These are phyloP conservation scores for Argynnis bischoffii DNA, from an alignment of 2,888 invertebrate species.

Conservation along the genomic window DNA sequence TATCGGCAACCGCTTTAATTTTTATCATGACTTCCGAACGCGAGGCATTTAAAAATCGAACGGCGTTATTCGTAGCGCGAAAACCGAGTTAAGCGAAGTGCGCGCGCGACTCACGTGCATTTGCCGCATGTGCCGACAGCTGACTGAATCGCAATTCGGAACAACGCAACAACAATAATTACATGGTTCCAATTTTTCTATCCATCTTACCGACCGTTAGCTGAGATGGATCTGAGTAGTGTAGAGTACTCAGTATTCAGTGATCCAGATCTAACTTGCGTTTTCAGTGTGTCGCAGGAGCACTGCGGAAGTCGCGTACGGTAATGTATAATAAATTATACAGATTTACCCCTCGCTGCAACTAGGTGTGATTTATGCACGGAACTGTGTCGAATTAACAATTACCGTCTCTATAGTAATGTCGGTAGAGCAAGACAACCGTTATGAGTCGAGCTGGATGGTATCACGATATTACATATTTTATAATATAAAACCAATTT, in stretches of 20 bases:
- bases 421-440: constrained; percentile 50
- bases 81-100: constrained; percentile 51
- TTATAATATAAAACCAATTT: constrained; percentile 37
- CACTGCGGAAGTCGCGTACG: constrained; percentile 49
- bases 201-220: constrained; percentile 53
- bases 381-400: constrained; percentile 74
- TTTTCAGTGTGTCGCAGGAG: constrained; percentile 50
- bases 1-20: constrained; percentile 10
- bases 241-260: background rate
- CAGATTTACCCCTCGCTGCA: constrained; percentile 63
- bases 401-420: constrained; percentile 62
- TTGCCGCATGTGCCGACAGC: constrained; percentile 75
- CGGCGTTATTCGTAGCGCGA: constrained; percentile 47
- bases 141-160: constrained; percentile 80
- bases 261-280: constrained; percentile 58
- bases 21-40: constrained; percentile 24
- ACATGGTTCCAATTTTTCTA: constrained; percentile 70
- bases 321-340: constrained; percentile 68
- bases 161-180: constrained; percentile 68
- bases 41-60: constrained; percentile 37
- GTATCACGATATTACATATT: constrained; percentile 39
- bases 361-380: constrained; percentile 72
- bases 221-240: constrained; percentile 21
- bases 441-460: constrained; percentile 48
- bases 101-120: constrained; percentile 78